Evolutionary conservation across 2,888 invertebrate genomes (phyloP), one percentile per base, ranked within the genome.

Genomic region (Cancer borealis): DNA sequence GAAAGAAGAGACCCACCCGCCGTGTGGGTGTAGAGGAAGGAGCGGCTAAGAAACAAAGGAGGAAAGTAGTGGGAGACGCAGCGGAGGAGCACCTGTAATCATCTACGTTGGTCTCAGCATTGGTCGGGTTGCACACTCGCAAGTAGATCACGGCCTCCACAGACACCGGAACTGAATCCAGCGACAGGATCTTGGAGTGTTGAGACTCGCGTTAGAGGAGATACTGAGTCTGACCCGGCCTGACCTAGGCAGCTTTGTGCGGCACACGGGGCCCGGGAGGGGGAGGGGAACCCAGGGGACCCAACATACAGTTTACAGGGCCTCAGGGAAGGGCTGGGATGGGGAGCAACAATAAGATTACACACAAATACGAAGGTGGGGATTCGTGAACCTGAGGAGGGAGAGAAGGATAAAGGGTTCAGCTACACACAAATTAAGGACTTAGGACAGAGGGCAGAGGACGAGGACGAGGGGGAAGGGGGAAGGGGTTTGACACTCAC

Each of bases 111-210:
- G 95, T 95, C 87, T 95, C 95, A 88, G 94, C 94, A 92, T 94
- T 95, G 66, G 95, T 95, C 4, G 95, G 95, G 91, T 95, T 95
- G 91, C 95, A 92, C 79, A 95, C 95, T 91, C 95, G 91, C 92
- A 95, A 92, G 95, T 95, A 95, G 95, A 95, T 95, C 73, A 95
- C 95, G n/a, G 95, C 95, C 90, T 95, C 95, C 95, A 95, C 95
- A 66, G 95, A 95, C 92, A 95, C 95, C 88, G 95, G 95, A 45
- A 95, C 95, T 26, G 95, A 95, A 91, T 95, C 95, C 95, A 95
- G 95, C 92, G 95, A 95, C 95, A 95, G 95, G 93, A 95, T 95
- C 95, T 95, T 93, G 92, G 92, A 88, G 95, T 88, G 93, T 93
- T 93, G 89, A 93, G 93, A 93, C 91, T 91, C 91, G 87, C 89